Evolutionary conservation across 2,888 invertebrate species (phyloP), one percentile per base, ranked within the genome.

Genomic region (Lasioglossum oenotherae): DNA sequence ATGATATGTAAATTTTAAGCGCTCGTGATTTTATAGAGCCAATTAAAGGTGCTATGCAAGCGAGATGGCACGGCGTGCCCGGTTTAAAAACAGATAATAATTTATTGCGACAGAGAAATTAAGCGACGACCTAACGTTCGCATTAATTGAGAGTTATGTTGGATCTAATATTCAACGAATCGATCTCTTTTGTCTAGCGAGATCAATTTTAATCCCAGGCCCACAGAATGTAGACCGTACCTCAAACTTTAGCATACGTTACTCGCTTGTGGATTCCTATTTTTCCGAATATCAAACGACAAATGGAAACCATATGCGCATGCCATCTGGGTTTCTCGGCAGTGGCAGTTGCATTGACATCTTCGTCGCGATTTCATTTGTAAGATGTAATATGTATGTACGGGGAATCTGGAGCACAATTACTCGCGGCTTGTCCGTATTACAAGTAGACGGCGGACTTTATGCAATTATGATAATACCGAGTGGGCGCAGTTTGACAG

Each of bases 251-350:
- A 41, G 71, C 38, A 41, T 41, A 38, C 69, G 41, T 4, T 14
- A 12, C n/a, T 71, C 41, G 41, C 19, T n/a, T 5, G 19, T n/a
- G 23, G 5, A 41, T 41, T 23, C 41, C 35, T 41, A 71, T 71
- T 71, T 71, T 71, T 71, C 71, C 12, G 71, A 71, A 71, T 71
- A 71, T 41, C 5, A n/a, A 41, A 71, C 38, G 71, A 6, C 71
- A n/a, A 71, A 38, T 41, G 41, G 71, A 41, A 41, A 71, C n/a
- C 71, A 41, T 41, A 71, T 41, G 71, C n/a, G n/a, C n/a, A 71
- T 71, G 38, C 38, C 41, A n/a, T 71, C 38, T 71, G 41, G n/a
- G 14, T 71, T 27, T n/a, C 71, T 14, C 71, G 14, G 23, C 41
- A 23, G 41, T 41, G 2, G 71, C 41, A 23, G 71, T 71, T 12